Conservation (phyloP, 1,140 invertebrate genomes). For the Choristoneura fumiferana region DNA sequence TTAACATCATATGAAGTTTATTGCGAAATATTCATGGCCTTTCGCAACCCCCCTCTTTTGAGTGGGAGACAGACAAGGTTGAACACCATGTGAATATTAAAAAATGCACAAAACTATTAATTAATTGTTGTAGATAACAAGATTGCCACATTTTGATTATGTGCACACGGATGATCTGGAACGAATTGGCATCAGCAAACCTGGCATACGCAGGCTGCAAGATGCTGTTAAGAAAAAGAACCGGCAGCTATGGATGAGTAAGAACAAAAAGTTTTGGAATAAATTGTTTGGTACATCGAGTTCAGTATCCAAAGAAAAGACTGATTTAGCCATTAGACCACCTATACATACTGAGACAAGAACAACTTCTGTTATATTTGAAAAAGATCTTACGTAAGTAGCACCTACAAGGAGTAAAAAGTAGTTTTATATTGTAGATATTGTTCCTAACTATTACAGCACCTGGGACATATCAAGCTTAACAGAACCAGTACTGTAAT, state of each 20-base stretch:
- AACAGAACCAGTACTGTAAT: too few relatives aligned
- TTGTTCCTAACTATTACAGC: too few relatives aligned
- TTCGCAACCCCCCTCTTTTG: not conserved
- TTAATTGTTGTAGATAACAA: conserved; percentile 83
- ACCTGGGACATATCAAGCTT: too few relatives aligned
- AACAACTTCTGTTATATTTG: conserved; percentile 93
- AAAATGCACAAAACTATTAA: not conserved
- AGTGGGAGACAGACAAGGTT: not conserved
- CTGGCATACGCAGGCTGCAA: conserved; percentile 91
- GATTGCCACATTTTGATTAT: conserved; percentile 96
- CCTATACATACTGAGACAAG: conserved; percentile 47
- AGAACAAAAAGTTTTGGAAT: conserved; percentile 86
- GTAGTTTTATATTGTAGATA: too few relatives aligned
- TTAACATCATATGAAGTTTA: not conserved
- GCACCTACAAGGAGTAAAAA: not conserved
- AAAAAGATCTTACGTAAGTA: conserved; percentile 86
- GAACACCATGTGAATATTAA: not conserved
- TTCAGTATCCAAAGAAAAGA: conserved; percentile 57
- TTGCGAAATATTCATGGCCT: not conserved
- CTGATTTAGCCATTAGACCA: conserved; percentile 48
- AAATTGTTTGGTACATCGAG: conserved; percentile 86
- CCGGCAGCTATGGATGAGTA: conserved; percentile 84
- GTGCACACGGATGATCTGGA: conserved; percentile 96
- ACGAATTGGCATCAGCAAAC: conserved; percentile 95
- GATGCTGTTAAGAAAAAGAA: conserved; percentile 96